Base-by-base conservation (phyloP, 2,113 vertebrate species). In the Amblyopsis rosae region DNA sequence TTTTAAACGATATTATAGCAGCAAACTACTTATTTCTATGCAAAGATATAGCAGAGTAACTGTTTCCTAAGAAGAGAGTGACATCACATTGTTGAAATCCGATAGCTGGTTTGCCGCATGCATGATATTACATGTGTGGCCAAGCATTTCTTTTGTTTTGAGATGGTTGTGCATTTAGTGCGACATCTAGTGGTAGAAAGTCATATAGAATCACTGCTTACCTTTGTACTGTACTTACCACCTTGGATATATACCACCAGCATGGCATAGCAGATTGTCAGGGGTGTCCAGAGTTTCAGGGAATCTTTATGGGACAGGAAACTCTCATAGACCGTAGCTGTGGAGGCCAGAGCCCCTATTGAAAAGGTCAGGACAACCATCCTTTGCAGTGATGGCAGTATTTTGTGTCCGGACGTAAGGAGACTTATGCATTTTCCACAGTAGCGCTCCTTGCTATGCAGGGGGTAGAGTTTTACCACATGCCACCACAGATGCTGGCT, bases 191-290 rank as follows among this genome's bases (percentile, higher is more conserved):
- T 26, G 26, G 26, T 26, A 26, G 26, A 26, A 26, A 26, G 26
- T 26, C 26, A 26, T 26, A 26, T 26, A 26, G 26, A 26, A 26
- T 15, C 16, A 64, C n/a, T 48, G 1, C 62, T 64, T 59, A 12
- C 7, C 46, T 9, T 57, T 72, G 15, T 15, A 49, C 2, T 15
- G 46, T 26, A 35, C 62, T 35, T 48, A 87, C 79, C 70, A 96
- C 96, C 95, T 82, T 96, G 94, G 90, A 93, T 94, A 83, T 95
- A 92, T 71, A 92, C 72, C 33, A 96, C 88, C 83, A 98, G 82
- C 81, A 97, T 86, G 0, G 92, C 74, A 79, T 96, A 97, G 86
- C 96, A 97, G 83, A 97, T 93, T 59, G 92, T 95, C 65, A 98
- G 91, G 0, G 94, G 95, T 0, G 85, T 96, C 96, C 95, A 97